Base-by-base conservation (phyloP, 2,797 vertebrate genomes). In the Tokudaia tokunoshimensis region DNA sequence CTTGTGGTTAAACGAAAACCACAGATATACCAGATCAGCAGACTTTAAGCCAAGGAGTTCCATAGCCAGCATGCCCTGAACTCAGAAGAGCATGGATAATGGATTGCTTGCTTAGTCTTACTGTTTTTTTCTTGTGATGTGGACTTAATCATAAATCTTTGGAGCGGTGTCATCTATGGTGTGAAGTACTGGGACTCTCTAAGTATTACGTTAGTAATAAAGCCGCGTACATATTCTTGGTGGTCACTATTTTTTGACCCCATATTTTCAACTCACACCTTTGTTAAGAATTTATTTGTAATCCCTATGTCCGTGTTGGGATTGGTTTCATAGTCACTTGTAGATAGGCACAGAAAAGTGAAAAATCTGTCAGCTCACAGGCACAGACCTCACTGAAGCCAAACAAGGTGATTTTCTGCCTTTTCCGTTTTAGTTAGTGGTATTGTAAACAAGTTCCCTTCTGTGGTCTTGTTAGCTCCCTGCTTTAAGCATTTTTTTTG, bases 1-100 rank as follows among this genome's bases (percentile, higher is more conserved):
- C 87, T 72, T 87, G 72, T 65, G 72, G 88, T 91, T 88, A 74
- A 90, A 57, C 31, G 52, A 84, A 86, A 95, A 88, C 13, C 82
- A 88, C 89, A 96, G 37, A 50, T 22, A 52, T 19, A 85, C 37
- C 34, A 67, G 34, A 57, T 94, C 80, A 81, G 78, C 88, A 59
- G 59, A 85, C 57, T 67, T 81, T 87, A 65, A 86, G 70, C 37
- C 22, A 84, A 92, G 57, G 81, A 76, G 57, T 86, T 93, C 84
- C 89, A 96, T 3, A 91, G 84, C 63, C 5, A 7, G 26, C n/a
- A 63, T 87, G 91, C 0, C 3, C n/a, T 79, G 29, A 76, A 72
- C 59, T 63, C 85, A 81, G 59, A 81, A 85, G 55, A 94, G 57
- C 81, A 76, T 41, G 50, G 78, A 31, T 91, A 82, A 93, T 81